phyloP scores from a whole-genome alignment of 2,797 vertebrate species.

The Poecilia wingei region DNA sequence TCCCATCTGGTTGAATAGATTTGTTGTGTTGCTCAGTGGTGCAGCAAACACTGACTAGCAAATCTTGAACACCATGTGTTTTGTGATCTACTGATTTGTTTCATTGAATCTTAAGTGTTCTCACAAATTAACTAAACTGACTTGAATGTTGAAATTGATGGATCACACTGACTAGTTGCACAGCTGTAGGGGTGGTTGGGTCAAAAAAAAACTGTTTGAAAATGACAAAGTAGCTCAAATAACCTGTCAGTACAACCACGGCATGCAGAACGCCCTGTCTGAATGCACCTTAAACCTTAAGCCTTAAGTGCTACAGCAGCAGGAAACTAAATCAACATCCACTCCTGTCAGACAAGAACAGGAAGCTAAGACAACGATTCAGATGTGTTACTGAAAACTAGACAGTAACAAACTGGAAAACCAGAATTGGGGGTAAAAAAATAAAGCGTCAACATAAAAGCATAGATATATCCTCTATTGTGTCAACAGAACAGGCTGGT shows the following conservation, averaged over 20 bases:
- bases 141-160: neutral
- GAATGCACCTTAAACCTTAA: neutral
- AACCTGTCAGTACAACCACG: neutral
- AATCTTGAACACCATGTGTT: neutral
- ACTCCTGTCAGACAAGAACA: neutral
- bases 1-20: neutral
- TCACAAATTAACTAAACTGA: neutral
- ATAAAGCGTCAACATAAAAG: neutral
- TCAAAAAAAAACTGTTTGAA: neutral
- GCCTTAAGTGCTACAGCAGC: neutral
- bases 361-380: neutral
- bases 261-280: neutral
- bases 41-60: neutral
- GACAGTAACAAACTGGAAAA: neutral
- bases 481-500: neutral
- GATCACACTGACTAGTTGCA: neutral
- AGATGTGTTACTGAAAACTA: neutral
- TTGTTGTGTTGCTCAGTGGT: neutral
- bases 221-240: neutral
- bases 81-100: neutral
- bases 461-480: neutral
- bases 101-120: neutral
- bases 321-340: neutral
- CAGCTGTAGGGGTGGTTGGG: neutral
- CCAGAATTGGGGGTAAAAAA: neutral